Base-by-base conservation (phyloP, 1,140 invertebrate species). In the Ostrea denselamellosa region DNA sequence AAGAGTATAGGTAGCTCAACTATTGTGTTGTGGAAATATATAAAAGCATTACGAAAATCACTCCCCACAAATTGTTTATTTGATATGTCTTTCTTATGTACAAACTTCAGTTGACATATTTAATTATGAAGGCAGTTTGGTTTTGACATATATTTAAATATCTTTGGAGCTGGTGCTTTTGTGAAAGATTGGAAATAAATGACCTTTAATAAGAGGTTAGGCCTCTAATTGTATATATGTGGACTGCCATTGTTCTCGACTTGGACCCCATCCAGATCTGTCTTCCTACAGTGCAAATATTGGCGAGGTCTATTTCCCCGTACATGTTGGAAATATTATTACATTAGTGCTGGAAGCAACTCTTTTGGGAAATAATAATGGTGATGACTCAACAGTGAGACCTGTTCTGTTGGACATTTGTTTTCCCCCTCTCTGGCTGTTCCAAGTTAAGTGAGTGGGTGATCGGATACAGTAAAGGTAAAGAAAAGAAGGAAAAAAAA, bases 151-250 rank as follows among this genome's bases (percentile, higher is more conserved):
- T 77, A 77, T 77, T 77, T 77, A 77, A 77, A 77, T 77, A 77
- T 77, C 68, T 77, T 34, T 77, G 28, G 25, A 77, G 68, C 28
- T 28, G 22, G 68, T 28, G 68, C 68, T 77, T 34, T 77, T 77
- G 68, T 77, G 68, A 77, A 77, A 77, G 68, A 77, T 77, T 77
- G 68, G 68, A 77, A 77, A 77, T 77, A 77, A 77, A 77, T 77
- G 68, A 77, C 68, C 68, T 77, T 77, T 77, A 34, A 77, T 77
- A 77, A 77, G 68, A 77, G 68, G 68, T 22, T 77, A 77, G 68
- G 22, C 68, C 68, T 28, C 25, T 77, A 77, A 77, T 77, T 77
- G 68, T 77, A 34, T 77, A 34, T 77, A 77, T 77, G 68, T 34
- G 68, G 68, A 77, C 25, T 25, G 8, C 9, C 68, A 77, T 77